Evolutionary conservation across 1,140 invertebrate species (phyloP).

Genomic region (Orius insidiosus): DNA sequence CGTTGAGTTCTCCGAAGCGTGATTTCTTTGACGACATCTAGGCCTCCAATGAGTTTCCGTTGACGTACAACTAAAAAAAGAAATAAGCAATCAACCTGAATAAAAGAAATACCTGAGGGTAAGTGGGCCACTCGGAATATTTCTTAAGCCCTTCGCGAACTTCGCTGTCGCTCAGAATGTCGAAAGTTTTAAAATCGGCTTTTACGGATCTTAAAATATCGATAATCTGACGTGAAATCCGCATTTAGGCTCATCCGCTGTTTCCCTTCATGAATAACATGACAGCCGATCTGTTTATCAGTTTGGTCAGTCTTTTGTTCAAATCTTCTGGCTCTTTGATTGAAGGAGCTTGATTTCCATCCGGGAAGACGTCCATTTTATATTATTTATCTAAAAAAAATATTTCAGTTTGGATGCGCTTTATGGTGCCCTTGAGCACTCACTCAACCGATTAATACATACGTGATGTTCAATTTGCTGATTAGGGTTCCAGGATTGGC

Average conservation of each 20-base stretch:
- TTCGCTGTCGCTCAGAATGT: conserved; percentile 79
- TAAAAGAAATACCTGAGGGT: conserved; percentile 60
- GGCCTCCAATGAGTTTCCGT: conserved; percentile 89
- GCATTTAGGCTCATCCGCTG: conserved; percentile 62
- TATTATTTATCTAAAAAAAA: too few relatives aligned
- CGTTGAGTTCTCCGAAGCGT: conserved; percentile 35
- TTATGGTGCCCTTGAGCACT: neutral
- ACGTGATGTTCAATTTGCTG: conserved; percentile 46
- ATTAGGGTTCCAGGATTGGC: conserved; percentile 64
- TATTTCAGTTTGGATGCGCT: neutral
- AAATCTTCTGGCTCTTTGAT: conserved; percentile 32
- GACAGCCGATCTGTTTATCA: conserved; percentile 66
- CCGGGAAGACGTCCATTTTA: too few relatives aligned
- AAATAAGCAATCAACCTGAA: too few relatives aligned
- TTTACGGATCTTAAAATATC: conserved; percentile 50
- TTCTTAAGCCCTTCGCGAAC: conserved; percentile 86
- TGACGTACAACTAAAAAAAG: conserved; percentile 58
- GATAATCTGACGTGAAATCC: conserved; percentile 81
- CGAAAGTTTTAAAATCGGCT: conserved; percentile 56
- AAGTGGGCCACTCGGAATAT: conserved; percentile 95
- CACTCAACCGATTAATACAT: neutral
- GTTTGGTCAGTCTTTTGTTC: conserved; percentile 45
- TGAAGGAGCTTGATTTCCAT: too few relatives aligned
- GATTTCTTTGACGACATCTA: conserved; percentile 86
- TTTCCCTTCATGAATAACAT: conserved; percentile 97